A percentile compares a stretch with the other conserved stretches of the same genome.
Conservation (phyloP, 2,113 vertebrate genomes). For the Neotoma lepida region DNA sequence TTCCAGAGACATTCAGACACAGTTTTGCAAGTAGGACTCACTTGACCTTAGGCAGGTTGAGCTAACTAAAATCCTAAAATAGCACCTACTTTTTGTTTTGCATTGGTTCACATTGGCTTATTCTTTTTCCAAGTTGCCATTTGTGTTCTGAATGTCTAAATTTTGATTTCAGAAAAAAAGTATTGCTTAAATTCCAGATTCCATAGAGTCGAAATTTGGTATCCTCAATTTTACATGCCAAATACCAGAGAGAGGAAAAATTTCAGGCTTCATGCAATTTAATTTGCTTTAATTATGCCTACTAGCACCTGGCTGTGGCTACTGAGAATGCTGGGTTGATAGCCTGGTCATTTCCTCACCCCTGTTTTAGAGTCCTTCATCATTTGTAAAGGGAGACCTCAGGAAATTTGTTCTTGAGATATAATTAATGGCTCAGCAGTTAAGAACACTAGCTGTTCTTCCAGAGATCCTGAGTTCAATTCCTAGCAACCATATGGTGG, state of each 20-base stretch:
- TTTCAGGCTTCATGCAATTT: background rate
- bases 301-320: background rate
- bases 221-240: background rate
- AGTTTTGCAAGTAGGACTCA: conserved; percentile 79
- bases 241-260: background rate
- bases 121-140: conserved; percentile 60
- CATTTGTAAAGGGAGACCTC: background rate
- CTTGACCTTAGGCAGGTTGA: conserved; percentile 76
- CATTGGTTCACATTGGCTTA: background rate
- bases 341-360: background rate
- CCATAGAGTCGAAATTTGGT: background rate
- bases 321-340: background rate
- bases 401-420: background rate
- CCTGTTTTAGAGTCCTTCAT: background rate
- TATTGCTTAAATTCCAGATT: background rate
- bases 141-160: background rate
- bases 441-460: too few relatives aligned
- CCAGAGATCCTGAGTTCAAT: too few relatives aligned
- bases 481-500: too few relatives aligned
- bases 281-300: background rate
- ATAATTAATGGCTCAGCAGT: background rate
- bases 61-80: conserved; percentile 68
- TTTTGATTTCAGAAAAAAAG: background rate
- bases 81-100: conserved; percentile 23
- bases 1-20: conserved; percentile 72